Base-by-base conservation (phyloP, 2,888 invertebrate species). In the Poecilus cupreus region DNA sequence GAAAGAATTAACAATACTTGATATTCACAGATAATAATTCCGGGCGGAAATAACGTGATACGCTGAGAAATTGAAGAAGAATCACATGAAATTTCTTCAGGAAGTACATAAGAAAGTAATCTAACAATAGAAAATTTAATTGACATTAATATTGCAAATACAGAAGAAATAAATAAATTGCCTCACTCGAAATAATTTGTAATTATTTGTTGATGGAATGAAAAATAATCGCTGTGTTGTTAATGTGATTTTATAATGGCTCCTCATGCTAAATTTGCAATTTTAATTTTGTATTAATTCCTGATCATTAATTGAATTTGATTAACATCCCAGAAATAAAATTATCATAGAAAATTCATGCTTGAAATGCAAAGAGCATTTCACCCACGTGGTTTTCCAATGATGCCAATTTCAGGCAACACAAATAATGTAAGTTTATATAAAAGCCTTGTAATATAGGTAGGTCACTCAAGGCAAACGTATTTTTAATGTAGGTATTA, bases 391-490 rank as follows among this genome's bases (percentile, higher is more conserved):
- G 6, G 3, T 51, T 51, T 18, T 51, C 3, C 51, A 51, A 51
- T 18, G 18, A 51, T 51, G 51, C 51, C 51, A 51, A 18, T 51
- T 51, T 51, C 16, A 51, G 51, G 8, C 18, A 51, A 51, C 51
- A 51, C 18, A 18, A 51, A 18, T 13, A 51, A 5, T 16, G 18
- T 16, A 37, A 37, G 18, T 68, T 37, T 46, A 46, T n/a, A 13
- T 46, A 37, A 16, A 10, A 68, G 37, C 64, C 64, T 68, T 68
- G 32, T 72, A 72, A 72, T 43, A 72, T 72, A 54, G 75, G 75
- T 75, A 75, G 51, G 51, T 49, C 75, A 51, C 51, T 75, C 75
- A 75, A 75, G 75, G 75, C 13, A 51, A 51, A 32, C 10, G 22
- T 32, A 51, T 75, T 75, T 75, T 75, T 75, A 43, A 43, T 26